These are phyloP conservation scores for Augiades crinisus DNA, from an alignment of 2,888 invertebrate species.

Conservation along the genomic window DNA sequence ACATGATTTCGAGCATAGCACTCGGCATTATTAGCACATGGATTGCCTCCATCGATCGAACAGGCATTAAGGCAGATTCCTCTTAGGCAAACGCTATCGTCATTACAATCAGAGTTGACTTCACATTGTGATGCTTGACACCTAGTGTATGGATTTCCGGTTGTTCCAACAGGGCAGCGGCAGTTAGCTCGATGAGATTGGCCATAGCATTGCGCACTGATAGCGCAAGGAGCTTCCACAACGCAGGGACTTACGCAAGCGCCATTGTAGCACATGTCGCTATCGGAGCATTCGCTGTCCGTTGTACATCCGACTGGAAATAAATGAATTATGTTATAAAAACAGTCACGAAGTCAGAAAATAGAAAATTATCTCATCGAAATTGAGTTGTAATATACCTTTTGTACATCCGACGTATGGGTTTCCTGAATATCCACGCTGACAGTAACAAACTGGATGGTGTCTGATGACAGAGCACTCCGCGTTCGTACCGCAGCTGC, in stretches of 20 bases:
- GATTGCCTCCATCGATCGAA: constrained; percentile 81
- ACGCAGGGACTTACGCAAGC: constrained; percentile 92
- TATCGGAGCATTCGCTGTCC: constrained; percentile 90
- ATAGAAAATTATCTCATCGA: neutral
- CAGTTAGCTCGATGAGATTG: constrained; percentile 90
- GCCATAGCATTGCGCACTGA: constrained; percentile 92
- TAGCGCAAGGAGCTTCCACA: constrained; percentile 89
- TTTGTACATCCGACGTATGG: constrained; percentile 90
- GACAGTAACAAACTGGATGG: constrained; percentile 92
- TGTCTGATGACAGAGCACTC: constrained; percentile 92
- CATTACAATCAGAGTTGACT: constrained; percentile 89
- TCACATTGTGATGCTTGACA: constrained; percentile 91
- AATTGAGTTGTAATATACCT: constrained; percentile 61
- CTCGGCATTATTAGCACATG: constrained; percentile 91
- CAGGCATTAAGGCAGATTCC: constrained; percentile 92
- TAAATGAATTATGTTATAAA: constrained; percentile 24
- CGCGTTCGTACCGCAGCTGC: constrained; percentile 91
- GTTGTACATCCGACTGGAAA: constrained; percentile 89
- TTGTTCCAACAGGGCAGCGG: constrained; percentile 87
- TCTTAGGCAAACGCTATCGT: constrained; percentile 86
- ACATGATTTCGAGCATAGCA: constrained; percentile 91
- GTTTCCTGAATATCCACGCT: constrained; percentile 91
- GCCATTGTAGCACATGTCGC: constrained; percentile 90
- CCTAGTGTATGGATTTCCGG: constrained; percentile 90
- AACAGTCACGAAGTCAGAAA: neutral